Base-by-base conservation (phyloP, 2,113 vertebrate genomes). In the Oncorhynchus keta region DNA sequence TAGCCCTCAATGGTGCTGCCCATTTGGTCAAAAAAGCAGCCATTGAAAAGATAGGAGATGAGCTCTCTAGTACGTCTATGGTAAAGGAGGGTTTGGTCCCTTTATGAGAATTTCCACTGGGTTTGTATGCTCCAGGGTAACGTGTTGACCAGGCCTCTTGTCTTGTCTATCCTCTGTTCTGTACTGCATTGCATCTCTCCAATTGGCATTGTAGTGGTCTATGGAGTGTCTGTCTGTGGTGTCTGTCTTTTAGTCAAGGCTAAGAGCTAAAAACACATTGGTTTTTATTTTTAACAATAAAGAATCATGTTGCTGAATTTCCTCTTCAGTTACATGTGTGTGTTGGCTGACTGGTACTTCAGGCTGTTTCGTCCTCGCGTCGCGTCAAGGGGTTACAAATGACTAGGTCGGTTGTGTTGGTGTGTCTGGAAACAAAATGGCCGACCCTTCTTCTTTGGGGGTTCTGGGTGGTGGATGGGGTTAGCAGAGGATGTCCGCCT, bases 401-500 rank as follows among this genome's bases (percentile, higher is more conserved):
- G 78, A 81, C 86, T 76, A 79, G 64, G 68, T 83, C 76, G 73
- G 83, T 86, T 68, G 1, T 61, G 12, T 62, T 62, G 59, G 77
- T 80, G n/a, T 69, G 75, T 79, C 74, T 69, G 82, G 57, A 84
- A 73, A 74, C 78, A 11, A 72, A 77, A 77, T 78, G 76, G 48
- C 26, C 22, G 76, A 75, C 1, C 14, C 57, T 71, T 81, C 77
- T 73, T 61, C 74, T 57, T 6, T 72, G 45, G 72, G 78, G 51
- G 51, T 55, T 16, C 51, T 55, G 51, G 16, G 5, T 55, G 51
- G 77, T 65, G 32, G 76, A 79, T 62, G 88, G 88, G 88, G 94
- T 95, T 98, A 99, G 94, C 97, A 99, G 88, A 96, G 87, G 67
- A 94, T 94, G 82, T 99, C 98, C 73, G 97, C 97, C 88, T 99